phyloP scores from a whole-genome alignment of 2,797 vertebrate genomes.

The Hyperoplus immaculatus region DNA sequence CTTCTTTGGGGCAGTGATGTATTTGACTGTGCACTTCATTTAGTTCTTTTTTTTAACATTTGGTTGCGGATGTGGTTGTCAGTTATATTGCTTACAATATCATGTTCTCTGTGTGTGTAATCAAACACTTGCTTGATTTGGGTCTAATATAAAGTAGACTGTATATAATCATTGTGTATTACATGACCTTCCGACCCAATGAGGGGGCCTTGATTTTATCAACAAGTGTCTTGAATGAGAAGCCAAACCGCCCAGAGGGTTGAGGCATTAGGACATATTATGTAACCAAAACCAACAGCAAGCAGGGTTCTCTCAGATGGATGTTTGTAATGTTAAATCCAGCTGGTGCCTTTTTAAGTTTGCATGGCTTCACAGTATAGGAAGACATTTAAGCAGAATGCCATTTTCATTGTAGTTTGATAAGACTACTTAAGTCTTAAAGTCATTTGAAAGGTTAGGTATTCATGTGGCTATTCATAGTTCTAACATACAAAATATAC shows the following conservation, averaged over 20 bases:
- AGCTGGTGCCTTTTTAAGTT: conserved; percentile 5
- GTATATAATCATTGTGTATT: conserved; percentile 8
- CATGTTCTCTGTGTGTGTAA: conserved; percentile 5
- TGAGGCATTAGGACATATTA: conserved; percentile 1
- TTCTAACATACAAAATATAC: background rate
- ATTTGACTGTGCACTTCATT: conserved; percentile 28
- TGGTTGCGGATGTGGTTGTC: conserved; percentile 21
- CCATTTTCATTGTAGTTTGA: conserved; percentile 2
- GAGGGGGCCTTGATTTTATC: conserved; percentile 10
- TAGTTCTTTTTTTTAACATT: conserved; percentile 16
- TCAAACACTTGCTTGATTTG: conserved; percentile 5
- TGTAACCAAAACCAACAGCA: conserved; percentile 56
- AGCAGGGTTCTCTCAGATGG: conserved; percentile 6
- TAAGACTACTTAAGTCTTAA: conserved; percentile 1
- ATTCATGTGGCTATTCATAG: background rate
- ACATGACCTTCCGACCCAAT: conserved; percentile 13
- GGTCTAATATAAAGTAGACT: background rate
- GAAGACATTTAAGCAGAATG: background rate
- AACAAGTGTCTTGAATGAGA: conserved; percentile 12
- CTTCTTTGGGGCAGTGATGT: background rate
- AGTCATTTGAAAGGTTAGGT: conserved; percentile 11
- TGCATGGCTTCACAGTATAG: background rate
- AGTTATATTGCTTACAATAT: background rate
- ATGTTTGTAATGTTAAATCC: background rate
- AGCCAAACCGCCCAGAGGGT: background rate